Percentiles rank a stretch among this genome's conserved stretches.
Evolutionary conservation across 2,888 invertebrate species (phyloP).

Genomic region (Lithosia quadra): DNA sequence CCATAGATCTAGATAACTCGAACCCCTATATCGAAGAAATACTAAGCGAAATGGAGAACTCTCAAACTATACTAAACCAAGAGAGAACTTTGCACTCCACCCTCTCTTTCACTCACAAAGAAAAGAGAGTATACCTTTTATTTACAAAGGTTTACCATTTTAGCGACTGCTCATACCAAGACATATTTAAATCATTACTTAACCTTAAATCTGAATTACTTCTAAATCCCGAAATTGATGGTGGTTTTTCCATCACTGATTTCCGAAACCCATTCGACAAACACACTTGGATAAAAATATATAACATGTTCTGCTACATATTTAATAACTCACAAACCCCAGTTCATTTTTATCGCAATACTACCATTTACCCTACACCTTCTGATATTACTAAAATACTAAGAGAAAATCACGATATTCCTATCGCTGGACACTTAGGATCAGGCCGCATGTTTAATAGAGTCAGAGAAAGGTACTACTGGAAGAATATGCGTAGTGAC

Average conservation of each 20-base stretch:
- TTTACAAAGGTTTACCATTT: background rate
- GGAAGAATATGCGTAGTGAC: constrained; percentile 25
- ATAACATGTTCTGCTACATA: background rate
- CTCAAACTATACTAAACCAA: too few species aligned
- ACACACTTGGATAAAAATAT: background rate
- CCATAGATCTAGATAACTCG: too few species aligned
- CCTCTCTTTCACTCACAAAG: too few species aligned
- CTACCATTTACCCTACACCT: background rate
- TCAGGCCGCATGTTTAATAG: constrained; percentile 16
- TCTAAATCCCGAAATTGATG: background rate
- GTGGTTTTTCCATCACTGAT: background rate
- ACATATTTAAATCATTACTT: too few species aligned
- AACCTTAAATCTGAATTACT: too few species aligned
- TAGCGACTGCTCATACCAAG: background rate
- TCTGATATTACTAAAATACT: constrained; percentile 15
- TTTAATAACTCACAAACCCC: background rate
- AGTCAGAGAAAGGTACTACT: constrained; percentile 20
- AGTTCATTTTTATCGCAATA: background rate
- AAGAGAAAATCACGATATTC: constrained; percentile 19
- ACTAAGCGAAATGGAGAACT: too few species aligned
- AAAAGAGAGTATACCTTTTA: too few species aligned
- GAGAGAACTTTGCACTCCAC: too few species aligned
- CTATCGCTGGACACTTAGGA: constrained; percentile 23
- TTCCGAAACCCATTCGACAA: background rate
- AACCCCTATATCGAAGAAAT: too few species aligned